Evolutionary conservation across 2,888 invertebrate genomes (phyloP).

Genomic region (Exephanes ischioxanthus): DNA sequence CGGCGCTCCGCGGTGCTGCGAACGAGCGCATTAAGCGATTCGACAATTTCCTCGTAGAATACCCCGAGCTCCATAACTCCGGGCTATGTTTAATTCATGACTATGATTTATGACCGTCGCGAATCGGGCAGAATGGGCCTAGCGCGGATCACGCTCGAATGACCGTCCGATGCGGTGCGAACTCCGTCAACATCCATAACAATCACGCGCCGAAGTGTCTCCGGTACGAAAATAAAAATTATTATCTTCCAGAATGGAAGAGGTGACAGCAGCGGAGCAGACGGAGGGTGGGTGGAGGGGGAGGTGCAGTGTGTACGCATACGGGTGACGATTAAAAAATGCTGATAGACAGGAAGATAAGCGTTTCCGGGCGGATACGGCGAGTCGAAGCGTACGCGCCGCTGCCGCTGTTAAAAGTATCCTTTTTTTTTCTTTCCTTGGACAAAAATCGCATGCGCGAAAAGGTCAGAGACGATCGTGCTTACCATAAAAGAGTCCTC

Average conservation of each 20-base stretch:
- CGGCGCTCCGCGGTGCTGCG: neutral
- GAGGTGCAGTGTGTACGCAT: neutral
- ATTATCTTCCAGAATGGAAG: neutral
- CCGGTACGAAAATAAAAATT: slow-evolving; percentile 2
- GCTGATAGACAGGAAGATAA: slow-evolving; percentile 29
- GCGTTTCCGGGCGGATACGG: slow-evolving; percentile 55
- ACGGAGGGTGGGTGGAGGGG: neutral
- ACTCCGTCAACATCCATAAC: neutral
- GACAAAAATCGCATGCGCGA: neutral
- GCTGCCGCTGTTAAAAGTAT: neutral
- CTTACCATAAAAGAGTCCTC: neutral
- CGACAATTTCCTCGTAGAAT: slow-evolving; percentile 11
- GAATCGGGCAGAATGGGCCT: neutral
- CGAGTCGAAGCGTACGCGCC: slow-evolving; percentile 7
- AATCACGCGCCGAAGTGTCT: neutral
- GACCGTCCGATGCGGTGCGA: slow-evolving; percentile 1
- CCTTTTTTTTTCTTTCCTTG: neutral
- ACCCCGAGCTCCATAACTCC: neutral
- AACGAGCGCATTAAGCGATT: neutral
- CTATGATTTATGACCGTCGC: slow-evolving; percentile 30
- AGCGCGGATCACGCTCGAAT: neutral
- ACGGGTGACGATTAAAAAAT: slow-evolving; percentile 40
- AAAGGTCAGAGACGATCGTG: neutral
- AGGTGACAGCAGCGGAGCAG: neutral
- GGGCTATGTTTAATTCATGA: slow-evolving; percentile 16